These are phyloP conservation scores for Cheilosia vulpina DNA, from an alignment of 2,888 invertebrate species.

Conservation along the genomic window DNA sequence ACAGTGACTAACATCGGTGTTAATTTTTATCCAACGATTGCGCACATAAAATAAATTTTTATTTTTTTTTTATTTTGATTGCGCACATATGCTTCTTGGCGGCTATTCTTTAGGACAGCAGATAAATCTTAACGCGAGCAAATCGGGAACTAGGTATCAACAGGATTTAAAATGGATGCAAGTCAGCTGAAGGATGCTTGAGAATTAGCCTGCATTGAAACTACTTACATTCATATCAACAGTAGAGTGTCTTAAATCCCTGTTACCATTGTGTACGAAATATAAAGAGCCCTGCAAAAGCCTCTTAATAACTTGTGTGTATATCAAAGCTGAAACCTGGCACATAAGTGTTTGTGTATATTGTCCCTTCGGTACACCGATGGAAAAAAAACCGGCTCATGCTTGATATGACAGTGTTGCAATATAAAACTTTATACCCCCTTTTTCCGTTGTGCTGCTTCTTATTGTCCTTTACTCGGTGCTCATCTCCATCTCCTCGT, in stretches of 20 bases:
- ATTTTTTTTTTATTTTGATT: too few species aligned
- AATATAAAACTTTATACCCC: neutral
- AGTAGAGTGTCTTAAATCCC: constrained; percentile 38
- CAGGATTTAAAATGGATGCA: too few species aligned
- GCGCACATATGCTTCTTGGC: too few species aligned
- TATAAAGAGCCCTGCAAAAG: neutral
- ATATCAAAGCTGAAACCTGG: constrained; percentile 42
- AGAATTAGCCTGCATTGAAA: neutral
- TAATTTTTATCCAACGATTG: too few species aligned
- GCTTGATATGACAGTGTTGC: constrained; percentile 29
- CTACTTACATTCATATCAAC: constrained; percentile 4
- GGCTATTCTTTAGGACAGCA: too few species aligned
- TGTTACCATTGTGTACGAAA: constrained; percentile 22
- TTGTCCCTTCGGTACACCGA: constrained; percentile 6
- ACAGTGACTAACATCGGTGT: too few species aligned
- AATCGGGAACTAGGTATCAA: too few species aligned
- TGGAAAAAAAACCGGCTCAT: constrained; percentile 17
- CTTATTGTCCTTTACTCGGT: constrained; percentile 60
- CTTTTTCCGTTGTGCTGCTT: constrained; percentile 6
- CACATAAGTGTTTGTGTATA: constrained; percentile 3
- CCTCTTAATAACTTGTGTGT: neutral
- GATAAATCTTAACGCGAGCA: too few species aligned
- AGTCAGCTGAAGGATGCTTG: neutral
- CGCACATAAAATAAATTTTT: too few species aligned
- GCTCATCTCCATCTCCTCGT: too few species aligned